Base-by-base conservation (phyloP, 2,888 invertebrate species). In the Lasioglossum malachurum region DNA sequence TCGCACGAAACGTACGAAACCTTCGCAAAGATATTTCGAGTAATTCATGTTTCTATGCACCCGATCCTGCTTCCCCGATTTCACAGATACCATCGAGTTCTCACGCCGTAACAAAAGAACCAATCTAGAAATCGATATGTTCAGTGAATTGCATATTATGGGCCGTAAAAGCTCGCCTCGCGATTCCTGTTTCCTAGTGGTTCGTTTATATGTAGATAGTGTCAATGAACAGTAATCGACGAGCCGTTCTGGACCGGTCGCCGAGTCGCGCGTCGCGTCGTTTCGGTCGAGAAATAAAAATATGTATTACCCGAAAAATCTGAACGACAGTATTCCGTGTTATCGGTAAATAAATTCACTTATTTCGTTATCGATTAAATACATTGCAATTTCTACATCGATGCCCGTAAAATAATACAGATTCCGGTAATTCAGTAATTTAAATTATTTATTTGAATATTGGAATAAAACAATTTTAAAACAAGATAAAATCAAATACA, bases 211-310 rank as follows among this genome's bases (percentile, higher is more conserved):
- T 83, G 83, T 67, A 79, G 83, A 85, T 85, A 76, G 41, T 35
- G 53, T 35, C 72, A 35, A 64, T 83, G 79, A 79, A 85, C 72
- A 76, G 79, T 76, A 83, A 83, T 85, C 85, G 79, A 83, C 83
- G 73, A 57, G 16, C 46, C n/a, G 71, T 27, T 72, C 10, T 75
- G 41, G 8, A 69, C 4, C 35, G 35, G 35, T 35, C 35, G 35
- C 67, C 44, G 49, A 16, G 46, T 16, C 16, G 19, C 46, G 46
- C 4, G 31, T 57, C 44, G 49, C 7, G 46, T 16, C 16, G 19
- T 19, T 19, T 5, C 46, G 46, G 4, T 4, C 35, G 35, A 35
- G 35, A 35, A 35, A 35, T 35, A 35, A 35, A 35, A 35, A 4
- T 35, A 35, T 35, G 35, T 35, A 35, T 35, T 35, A 35, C 35